phyloP scores from a whole-genome alignment of 2,888 invertebrate species.

The Ganaspis brasiliensis region DNA sequence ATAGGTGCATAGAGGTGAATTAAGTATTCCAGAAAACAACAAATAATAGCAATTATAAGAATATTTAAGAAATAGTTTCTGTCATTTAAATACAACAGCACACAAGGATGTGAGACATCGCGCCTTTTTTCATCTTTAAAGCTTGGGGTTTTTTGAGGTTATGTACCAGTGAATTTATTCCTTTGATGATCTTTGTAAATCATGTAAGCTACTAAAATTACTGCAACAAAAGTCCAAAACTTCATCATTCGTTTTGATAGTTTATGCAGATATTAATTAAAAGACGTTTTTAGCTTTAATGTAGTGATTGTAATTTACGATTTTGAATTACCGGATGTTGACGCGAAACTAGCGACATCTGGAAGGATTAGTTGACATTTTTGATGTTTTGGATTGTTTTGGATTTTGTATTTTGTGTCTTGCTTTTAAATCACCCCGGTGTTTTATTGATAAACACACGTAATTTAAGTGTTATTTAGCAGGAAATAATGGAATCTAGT shows the following conservation, averaged over 20 bases:
- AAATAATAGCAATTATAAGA: conserved; percentile 1
- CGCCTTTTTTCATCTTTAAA: conserved; percentile 31
- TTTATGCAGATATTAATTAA: neutral
- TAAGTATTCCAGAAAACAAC: neutral
- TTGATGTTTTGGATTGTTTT: no score
- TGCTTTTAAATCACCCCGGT: neutral
- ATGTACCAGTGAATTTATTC: conserved; percentile 6
- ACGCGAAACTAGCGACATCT: conserved; percentile 22
- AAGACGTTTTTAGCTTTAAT: neutral
- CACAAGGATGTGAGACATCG: conserved; percentile 11
- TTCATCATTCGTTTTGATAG: neutral
- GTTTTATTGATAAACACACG: neutral
- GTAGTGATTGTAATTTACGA: neutral
- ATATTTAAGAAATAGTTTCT: neutral
- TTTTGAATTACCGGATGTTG: conserved; percentile 12
- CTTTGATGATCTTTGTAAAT: conserved; percentile 34
- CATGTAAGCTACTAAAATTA: conserved; percentile 24
- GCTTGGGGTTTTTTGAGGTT: conserved; percentile 29
- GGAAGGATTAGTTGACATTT: no score
- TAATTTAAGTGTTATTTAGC: neutral
- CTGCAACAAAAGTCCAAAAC: conserved; percentile 14
- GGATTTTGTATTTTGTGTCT: neutral
- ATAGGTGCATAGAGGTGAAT: neutral
- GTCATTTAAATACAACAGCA: conserved; percentile 9
- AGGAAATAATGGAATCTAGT: neutral